Evolutionary conservation across 2,888 invertebrate species (phyloP).

Genomic region (Drosophila siamana): DNA sequence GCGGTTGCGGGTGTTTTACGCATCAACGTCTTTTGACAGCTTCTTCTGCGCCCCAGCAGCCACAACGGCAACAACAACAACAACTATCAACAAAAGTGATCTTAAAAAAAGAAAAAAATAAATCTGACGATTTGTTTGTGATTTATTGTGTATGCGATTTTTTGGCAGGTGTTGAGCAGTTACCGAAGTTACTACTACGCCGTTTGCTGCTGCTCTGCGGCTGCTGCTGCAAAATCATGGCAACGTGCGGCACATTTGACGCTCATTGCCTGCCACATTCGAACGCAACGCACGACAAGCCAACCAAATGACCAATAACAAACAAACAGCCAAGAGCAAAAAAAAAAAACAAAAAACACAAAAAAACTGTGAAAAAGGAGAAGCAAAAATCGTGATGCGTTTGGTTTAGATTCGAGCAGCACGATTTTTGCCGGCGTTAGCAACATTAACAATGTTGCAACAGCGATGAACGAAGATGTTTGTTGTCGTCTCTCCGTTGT

Average conservation of each 20-base stretch:
- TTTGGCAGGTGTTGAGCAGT: constrained; percentile 71
- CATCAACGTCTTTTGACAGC: constrained; percentile 72
- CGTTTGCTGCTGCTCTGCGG: too few relatives aligned
- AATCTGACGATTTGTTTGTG: constrained; percentile 37
- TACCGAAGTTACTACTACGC: constrained; percentile 8
- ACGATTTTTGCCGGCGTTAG: constrained; percentile 74
- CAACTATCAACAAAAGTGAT: not conserved
- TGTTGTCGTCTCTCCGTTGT: constrained; percentile 25
- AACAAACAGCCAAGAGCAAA: constrained; percentile 20
- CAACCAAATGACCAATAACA: constrained; percentile 47
- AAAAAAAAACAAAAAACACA: constrained; percentile 12
- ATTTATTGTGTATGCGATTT: constrained; percentile 64
- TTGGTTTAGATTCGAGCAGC: constrained; percentile 82
- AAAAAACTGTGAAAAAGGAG: constrained; percentile 8
- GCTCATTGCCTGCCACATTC: constrained; percentile 72
- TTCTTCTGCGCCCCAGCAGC: too few relatives aligned
- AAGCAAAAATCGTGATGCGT: constrained; percentile 78
- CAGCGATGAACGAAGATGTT: constrained; percentile 33
- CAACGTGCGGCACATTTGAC: constrained; percentile 80
- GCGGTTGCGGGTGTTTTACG: constrained; percentile 70
- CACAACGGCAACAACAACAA: constrained; percentile 8
- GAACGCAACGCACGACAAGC: constrained; percentile 63
- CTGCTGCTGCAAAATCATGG: constrained; percentile 56
- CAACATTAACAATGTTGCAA: constrained; percentile 65
- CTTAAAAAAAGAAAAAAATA: not conserved